phyloP scores from a whole-genome alignment of 2,113 vertebrate species.

The Leucopsar rothschildi region DNA sequence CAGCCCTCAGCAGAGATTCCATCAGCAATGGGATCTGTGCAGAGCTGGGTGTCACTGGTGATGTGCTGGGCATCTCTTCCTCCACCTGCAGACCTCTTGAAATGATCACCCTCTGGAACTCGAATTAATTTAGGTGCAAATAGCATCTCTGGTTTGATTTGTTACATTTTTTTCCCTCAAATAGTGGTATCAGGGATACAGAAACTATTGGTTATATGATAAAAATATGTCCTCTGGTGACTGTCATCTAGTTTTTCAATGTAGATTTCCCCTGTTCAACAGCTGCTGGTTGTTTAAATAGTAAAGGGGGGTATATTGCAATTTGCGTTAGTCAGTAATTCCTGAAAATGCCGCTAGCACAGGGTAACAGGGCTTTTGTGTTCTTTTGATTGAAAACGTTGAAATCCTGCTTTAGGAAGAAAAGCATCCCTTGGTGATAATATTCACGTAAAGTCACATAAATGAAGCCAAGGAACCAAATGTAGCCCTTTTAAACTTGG shows the following conservation, averaged over 20 bases:
- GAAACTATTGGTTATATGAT: background rate
- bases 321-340: background rate
- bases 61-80: background rate
- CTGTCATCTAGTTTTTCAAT: background rate
- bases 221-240: background rate
- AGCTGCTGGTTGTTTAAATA: background rate
- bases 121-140: background rate
- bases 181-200: background rate
- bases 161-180: background rate
- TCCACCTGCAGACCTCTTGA: background rate
- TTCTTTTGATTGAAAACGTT: background rate
- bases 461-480: background rate
- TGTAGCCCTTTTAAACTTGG: background rate
- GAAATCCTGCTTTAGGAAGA: background rate
- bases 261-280: background rate
- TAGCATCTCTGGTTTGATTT: background rate
- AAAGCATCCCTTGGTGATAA: background rate
- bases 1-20: background rate
- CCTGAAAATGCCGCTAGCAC: background rate
- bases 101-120: background rate
- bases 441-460: background rate
- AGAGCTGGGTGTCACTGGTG: background rate
- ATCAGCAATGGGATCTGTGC: rapidly evolving
- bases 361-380: background rate
- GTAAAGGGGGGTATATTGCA: background rate